Conservation (phyloP, 2,888 invertebrate genomes). For the Galeruca laticollis region DNA sequence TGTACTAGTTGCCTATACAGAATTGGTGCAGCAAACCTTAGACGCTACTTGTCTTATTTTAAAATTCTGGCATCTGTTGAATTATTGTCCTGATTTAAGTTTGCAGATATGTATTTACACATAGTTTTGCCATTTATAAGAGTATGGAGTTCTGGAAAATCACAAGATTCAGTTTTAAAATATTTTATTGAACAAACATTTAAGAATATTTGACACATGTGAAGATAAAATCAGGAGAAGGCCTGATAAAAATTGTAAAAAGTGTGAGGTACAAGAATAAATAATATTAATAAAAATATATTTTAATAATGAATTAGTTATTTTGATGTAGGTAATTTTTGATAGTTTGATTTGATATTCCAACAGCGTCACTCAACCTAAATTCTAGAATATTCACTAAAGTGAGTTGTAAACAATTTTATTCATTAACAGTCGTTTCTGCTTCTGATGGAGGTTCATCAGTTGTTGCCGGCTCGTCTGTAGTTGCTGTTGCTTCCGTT, state of each 20-base stretch:
- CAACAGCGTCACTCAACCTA: not conserved
- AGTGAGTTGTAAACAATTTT: not conserved
- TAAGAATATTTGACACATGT: conserved; percentile 1
- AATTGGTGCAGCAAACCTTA: too few relatives aligned
- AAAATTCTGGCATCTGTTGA: too few relatives aligned
- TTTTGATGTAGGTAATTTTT: too few relatives aligned
- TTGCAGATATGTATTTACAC: too few relatives aligned
- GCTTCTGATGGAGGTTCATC: conserved; percentile 31
- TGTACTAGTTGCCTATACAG: not conserved
- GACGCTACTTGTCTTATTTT: too few relatives aligned
- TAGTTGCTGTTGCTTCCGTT: conserved; percentile 33
- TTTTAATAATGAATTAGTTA: too few relatives aligned
- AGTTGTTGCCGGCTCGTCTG: conserved; percentile 35
- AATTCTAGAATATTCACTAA: not conserved
- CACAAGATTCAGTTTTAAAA: not conserved
- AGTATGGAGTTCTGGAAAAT: too few relatives aligned
- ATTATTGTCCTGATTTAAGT: too few relatives aligned
- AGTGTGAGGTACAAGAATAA: not conserved
- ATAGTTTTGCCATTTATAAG: too few relatives aligned
- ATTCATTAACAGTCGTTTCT: conserved; percentile 2
- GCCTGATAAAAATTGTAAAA: not conserved
- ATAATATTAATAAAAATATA: too few relatives aligned
- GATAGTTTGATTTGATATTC: not conserved
- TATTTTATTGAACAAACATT: conserved; percentile 24
- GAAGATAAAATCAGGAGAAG: not conserved